Evolutionary conservation across 2,888 invertebrate genomes (phyloP).

Genomic region (Plebejus argus): DNA sequence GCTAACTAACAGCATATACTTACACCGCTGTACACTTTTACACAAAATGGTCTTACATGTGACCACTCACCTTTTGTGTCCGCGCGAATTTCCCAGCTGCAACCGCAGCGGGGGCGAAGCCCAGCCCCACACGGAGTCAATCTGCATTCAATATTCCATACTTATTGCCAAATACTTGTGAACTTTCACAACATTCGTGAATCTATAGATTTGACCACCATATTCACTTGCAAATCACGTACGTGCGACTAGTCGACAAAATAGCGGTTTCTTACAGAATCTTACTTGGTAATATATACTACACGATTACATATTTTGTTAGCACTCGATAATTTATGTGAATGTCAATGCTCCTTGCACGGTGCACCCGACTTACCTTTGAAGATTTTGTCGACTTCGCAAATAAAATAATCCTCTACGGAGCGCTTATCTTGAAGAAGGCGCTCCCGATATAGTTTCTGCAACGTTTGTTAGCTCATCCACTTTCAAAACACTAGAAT

Average conservation of each 20-base stretch:
- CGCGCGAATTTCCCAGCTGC: slow-evolving; percentile 85
- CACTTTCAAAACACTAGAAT: slow-evolving; percentile 63
- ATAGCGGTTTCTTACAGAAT: slow-evolving; percentile 45
- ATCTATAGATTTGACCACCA: slow-evolving; percentile 30
- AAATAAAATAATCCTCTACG: slow-evolving; percentile 57
- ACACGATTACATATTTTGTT: slow-evolving; percentile 42
- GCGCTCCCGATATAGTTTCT: slow-evolving; percentile 48
- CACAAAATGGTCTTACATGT: not conserved
- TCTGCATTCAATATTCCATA: slow-evolving; percentile 81
- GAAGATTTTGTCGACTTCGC: slow-evolving; percentile 61
- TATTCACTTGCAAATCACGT: not conserved
- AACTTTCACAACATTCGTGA: slow-evolving; percentile 44
- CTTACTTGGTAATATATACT: slow-evolving; percentile 40
- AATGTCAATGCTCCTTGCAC: slow-evolving; percentile 58
- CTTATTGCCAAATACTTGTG: slow-evolving; percentile 45
- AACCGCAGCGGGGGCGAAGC: slow-evolving; percentile 93
- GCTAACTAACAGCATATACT: not conserved
- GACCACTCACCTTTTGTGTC: slow-evolving; percentile 64
- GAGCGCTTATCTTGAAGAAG: slow-evolving; percentile 56
- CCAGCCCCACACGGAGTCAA: slow-evolving; percentile 98
- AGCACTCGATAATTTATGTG: slow-evolving; percentile 63
- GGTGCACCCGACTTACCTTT: slow-evolving; percentile 69
- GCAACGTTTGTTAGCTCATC: slow-evolving; percentile 58
- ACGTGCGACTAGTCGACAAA: slow-evolving; percentile 31
- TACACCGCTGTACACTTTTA: not conserved